Evolutionary conservation across 2,113 vertebrate genomes (phyloP).

Genomic region (Thamnaconus septentrionalis): DNA sequence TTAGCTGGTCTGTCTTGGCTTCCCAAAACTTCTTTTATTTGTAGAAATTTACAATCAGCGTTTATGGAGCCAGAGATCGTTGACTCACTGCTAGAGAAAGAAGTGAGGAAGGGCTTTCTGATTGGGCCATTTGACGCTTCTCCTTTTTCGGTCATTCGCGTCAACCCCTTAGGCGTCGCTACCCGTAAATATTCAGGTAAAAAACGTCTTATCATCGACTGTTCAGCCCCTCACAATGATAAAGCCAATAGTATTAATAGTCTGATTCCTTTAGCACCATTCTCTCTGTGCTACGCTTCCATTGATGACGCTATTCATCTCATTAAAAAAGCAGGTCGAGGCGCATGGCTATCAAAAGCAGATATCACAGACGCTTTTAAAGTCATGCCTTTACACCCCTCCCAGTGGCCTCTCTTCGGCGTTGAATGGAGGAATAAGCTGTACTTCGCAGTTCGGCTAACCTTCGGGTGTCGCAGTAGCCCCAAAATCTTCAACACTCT

Average conservation of each 20-base stretch:
- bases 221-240: neutral
- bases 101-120: too few species aligned
- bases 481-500: neutral
- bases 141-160: too few species aligned
- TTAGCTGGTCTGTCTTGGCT: too few species aligned
- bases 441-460: neutral
- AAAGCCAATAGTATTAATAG: neutral
- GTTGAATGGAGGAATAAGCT: neutral
- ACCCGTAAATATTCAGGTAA: neutral
- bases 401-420: neutral
- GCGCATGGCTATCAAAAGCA: neutral
- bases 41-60: too few species aligned
- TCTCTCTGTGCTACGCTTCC: neutral
- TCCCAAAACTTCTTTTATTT: too few species aligned
- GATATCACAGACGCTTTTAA: too few species aligned
- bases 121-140: too few species aligned
- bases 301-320: neutral
- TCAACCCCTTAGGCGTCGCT: neutral
- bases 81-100: too few species aligned
- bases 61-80: too few species aligned
- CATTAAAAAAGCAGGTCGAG: neutral
- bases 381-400: too few species aligned
- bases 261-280: neutral
- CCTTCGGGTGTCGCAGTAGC: neutral
- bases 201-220: neutral